Evolutionary conservation across 1,140 invertebrate genomes (phyloP).

Genomic region (Psix sp.): DNA sequence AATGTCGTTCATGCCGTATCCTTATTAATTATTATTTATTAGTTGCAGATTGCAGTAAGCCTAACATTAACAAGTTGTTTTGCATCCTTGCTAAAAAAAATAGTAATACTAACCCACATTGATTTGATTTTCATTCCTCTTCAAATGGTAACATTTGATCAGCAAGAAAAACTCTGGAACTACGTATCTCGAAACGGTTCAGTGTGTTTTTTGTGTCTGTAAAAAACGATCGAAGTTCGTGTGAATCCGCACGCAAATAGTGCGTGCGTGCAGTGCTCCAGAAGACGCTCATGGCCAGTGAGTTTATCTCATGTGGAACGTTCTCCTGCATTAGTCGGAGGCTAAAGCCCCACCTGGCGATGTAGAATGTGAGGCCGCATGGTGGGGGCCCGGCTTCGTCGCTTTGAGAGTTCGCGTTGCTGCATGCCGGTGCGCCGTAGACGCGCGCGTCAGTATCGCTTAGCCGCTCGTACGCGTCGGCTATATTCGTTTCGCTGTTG

Average conservation of each 20-base stretch:
- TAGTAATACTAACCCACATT: too few relatives aligned
- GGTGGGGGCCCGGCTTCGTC: slow-evolving; percentile 49
- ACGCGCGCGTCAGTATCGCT: slow-evolving; percentile 52
- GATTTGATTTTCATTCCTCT: too few relatives aligned
- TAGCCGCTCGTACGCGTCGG: slow-evolving; percentile 46
- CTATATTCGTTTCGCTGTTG: slow-evolving; percentile 13
- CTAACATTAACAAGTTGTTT: too few relatives aligned
- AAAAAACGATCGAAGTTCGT: slow-evolving; percentile 4
- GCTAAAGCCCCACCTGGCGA: slow-evolving; percentile 31
- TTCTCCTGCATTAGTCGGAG: slow-evolving; percentile 48
- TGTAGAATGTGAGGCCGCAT: slow-evolving; percentile 17
- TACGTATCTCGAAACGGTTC: too few relatives aligned
- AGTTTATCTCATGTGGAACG: slow-evolving; percentile 49
- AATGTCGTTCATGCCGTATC: too few relatives aligned
- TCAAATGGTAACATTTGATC: too few relatives aligned
- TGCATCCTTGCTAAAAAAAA: too few relatives aligned
- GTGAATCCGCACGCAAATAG: slow-evolving; percentile 4
- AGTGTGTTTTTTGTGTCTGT: too few relatives aligned
- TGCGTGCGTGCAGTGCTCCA: slow-evolving; percentile 27
- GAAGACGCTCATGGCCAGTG: slow-evolving; percentile 53
- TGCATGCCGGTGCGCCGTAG: slow-evolving; percentile 47
- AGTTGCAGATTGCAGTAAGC: too few relatives aligned
- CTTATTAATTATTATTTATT: too few relatives aligned
- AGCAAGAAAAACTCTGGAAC: too few relatives aligned
- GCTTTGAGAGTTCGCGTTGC: slow-evolving; percentile 23